Base-by-base conservation (phyloP, 2,888 invertebrate species). In the Steromphala cineraria region DNA sequence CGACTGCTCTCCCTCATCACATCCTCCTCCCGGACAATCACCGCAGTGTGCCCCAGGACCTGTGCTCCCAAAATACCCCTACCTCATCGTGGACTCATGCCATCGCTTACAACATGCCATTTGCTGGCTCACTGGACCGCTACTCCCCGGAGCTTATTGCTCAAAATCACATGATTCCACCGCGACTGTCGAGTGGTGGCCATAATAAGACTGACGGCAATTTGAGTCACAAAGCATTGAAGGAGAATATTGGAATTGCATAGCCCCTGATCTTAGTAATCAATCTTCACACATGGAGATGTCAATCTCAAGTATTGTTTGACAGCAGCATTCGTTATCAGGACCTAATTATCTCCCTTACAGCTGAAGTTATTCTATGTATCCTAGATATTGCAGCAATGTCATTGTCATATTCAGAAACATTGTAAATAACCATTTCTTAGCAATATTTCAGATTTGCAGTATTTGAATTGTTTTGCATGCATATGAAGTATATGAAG, bases 231-330 rank as follows among this genome's bases (percentile, higher is more conserved):
- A 90, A 90, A 82, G 85, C 89, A 36, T 86, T 91, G 80, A 90
- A 90, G 67, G 91, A 91, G 80, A 91, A 88, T 75, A 85, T 90
- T 31, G 90, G 91, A 4, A 89, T 91, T 75, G 91, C 91, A 81
- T 46, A 40, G 31, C 52, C 17, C 2, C 28, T 19, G 4, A 52
- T 46, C n/a, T 7, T 7, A 1, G 21, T n/a, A 28, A 21, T 0
- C 21, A 21, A 24, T 75, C n/a, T 75, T 40, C 21, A 67, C 15
- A 28, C 31, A 46, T 67, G 36, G 31, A 28, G 79, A 53, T 31
- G 19, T 78, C 28, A 78, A 78, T 71, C 71, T 71, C 71, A 71
- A 71, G 71, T 71, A 71, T 71, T 71, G 71, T 71, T 28, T 31
- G 71, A 19, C 19, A 40, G 31, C 71, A 71, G 71, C 71, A 71